Conservation (phyloP, 2,113 vertebrate genomes). For the Calypte anna region DNA sequence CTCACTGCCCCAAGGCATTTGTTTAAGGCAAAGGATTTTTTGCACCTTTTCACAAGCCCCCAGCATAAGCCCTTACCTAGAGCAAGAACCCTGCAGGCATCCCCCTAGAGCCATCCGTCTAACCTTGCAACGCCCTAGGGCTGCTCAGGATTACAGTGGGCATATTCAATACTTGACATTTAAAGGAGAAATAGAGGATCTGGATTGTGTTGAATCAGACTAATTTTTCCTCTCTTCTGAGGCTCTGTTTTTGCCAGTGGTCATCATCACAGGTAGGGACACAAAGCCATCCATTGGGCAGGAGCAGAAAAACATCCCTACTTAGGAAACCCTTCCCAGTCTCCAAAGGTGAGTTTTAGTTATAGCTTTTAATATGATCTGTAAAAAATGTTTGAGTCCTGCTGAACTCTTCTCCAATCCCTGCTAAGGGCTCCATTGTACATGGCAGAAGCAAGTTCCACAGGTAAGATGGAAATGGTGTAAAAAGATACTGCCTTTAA, state of each 20-base stretch:
- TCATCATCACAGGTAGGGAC: neutral
- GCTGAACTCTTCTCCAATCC: neutral
- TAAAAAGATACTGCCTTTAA: neutral
- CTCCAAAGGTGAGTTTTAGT: neutral
- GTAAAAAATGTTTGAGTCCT: neutral
- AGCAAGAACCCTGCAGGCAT: neutral
- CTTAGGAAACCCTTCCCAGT: neutral
- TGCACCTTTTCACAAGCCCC: neutral
- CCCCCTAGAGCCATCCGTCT: neutral
- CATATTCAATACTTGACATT: neutral
- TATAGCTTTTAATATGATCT: neutral
- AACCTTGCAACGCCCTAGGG: neutral
- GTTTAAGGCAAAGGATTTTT: neutral
- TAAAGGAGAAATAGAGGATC: neutral
- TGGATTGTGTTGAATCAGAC: neutral
- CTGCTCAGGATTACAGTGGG: neutral
- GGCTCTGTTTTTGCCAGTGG: neutral
- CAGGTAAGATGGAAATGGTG: neutral
- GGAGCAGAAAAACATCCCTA: neutral
- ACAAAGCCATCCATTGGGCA: neutral
- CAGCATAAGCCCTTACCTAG: fast-evolving
- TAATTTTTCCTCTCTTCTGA: neutral
- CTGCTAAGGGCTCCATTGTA: neutral
- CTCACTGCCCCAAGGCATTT: neutral
- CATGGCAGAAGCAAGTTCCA: neutral